These are phyloP conservation scores for Cariama cristata DNA, from an alignment of 2,113 vertebrate species.

Conservation along the genomic window DNA sequence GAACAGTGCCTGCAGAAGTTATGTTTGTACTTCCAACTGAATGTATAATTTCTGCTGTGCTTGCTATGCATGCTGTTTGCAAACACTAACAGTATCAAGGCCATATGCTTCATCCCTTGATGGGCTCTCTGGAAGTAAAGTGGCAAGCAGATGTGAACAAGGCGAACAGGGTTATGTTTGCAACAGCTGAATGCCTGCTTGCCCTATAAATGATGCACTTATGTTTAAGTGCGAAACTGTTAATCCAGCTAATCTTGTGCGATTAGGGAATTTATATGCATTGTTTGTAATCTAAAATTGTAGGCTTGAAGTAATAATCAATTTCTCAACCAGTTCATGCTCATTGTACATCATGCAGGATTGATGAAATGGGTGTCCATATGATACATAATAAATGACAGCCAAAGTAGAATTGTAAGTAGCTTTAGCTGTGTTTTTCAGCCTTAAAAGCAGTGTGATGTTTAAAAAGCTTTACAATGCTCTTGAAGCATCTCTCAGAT, in stretches of 20 bases:
- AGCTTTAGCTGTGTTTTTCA: slow-evolving; percentile 23
- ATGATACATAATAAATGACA: not conserved
- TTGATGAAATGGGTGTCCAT: not conserved
- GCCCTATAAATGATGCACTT: slow-evolving; percentile 18
- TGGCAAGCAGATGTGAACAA: slow-evolving; percentile 36
- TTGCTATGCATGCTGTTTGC: not conserved
- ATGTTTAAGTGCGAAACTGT: slow-evolving; percentile 21
- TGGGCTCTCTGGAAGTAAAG: slow-evolving; percentile 26
- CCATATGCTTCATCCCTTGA: slow-evolving; percentile 36
- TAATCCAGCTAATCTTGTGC: not conserved
- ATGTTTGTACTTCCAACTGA: not conserved
- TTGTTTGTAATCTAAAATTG: slow-evolving; percentile 21
- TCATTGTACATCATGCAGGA: not conserved
- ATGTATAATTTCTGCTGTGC: not conserved
- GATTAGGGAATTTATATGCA: not conserved
- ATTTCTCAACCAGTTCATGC: not conserved
- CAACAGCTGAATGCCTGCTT: slow-evolving; percentile 37
- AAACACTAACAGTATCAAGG: not conserved
- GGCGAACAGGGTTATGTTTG: not conserved
- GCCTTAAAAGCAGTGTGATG: not conserved
- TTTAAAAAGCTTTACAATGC: not conserved
- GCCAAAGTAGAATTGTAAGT: not conserved
- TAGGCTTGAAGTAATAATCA: not conserved
- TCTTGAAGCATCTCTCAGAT: not conserved
- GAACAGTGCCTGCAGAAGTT: not conserved